Base-by-base conservation (phyloP, 2,113 vertebrate genomes). In the Oncorhynchus mykiss region DNA sequence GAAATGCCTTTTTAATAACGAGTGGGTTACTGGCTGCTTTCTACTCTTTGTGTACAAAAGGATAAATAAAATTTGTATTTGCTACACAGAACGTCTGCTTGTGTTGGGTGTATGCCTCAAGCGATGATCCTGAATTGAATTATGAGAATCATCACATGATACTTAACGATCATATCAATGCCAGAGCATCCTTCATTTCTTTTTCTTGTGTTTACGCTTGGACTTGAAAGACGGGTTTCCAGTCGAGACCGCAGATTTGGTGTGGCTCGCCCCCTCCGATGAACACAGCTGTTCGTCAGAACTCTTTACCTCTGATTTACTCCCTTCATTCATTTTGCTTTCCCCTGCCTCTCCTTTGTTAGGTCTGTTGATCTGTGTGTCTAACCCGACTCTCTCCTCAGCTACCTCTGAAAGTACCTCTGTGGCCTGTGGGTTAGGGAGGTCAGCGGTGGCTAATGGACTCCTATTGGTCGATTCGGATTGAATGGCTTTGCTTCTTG, bases 41-140 rank as follows among this genome's bases (percentile, higher is more conserved):
- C 84, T 94, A 94, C 92, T 93, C 78, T 93, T 93, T 91, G 87
- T 93, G 92, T 92, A 94, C 90, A 94, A 88, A 54, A 54, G 14
- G 91, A 91, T 91, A 91, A 92, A 91, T 91, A 91, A 91, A 93
- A 88, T 93, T 93, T 94, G 88, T 93, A 93, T 92, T 93, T 93
- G 92, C 76, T 89, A 90, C 92, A 91, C 75, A 74, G 72, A 20
- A 60, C 4, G 75, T 71, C 67, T 87, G 70, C 25, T 51, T 81
- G 67, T 71, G 78, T 34, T 65, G 59, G 70, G 68, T 68, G 18
- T 14, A 18, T 66, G 69, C 59, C 48, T 71, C 64, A 16, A 70
- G 20, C 79, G 45, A 74, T 76, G 16, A 18, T 16, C n/a, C 29
- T 6, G 81, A 73, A 16, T 54, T 71, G 51, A 82, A 76, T 79